Conservation (phyloP, 2,797 vertebrate species). For the Salmo trutta region DNA sequence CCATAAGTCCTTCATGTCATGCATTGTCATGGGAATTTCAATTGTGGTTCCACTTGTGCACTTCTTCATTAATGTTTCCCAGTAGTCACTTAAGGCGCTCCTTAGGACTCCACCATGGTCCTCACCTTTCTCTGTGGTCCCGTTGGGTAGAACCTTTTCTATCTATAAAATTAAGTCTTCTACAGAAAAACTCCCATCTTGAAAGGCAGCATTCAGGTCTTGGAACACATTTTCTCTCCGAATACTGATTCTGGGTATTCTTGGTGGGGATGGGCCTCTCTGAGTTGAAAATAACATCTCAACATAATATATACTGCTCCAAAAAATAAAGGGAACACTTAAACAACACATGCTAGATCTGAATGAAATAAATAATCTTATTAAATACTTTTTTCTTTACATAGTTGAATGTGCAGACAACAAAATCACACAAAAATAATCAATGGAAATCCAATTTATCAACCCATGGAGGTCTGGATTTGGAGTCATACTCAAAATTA, state of each 20-base stretch:
- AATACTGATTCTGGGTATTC: neutral
- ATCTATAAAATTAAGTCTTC: constrained; percentile 12
- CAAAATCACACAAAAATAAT: too few species aligned
- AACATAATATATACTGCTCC: neutral
- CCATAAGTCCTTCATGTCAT: constrained; percentile 15
- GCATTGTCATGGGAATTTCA: constrained; percentile 7
- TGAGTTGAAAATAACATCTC: neutral
- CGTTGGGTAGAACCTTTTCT: constrained; percentile 24
- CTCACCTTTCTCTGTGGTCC: constrained; percentile 15
- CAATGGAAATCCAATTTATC: too few species aligned
- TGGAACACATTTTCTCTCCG: constrained; percentile 10
- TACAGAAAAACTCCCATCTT: constrained; percentile 17
- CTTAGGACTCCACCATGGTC: constrained; percentile 14
- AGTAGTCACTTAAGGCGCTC: constrained; percentile 15
- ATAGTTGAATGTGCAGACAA: too few species aligned
- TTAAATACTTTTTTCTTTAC: too few species aligned
- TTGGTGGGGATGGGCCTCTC: constrained; percentile 3
- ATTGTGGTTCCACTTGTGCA: constrained; percentile 12
- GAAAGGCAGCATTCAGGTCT: constrained; percentile 20
- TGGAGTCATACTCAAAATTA: too few species aligned
- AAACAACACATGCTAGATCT: too few species aligned
- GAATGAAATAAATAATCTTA: too few species aligned
- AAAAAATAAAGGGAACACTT: too few species aligned
- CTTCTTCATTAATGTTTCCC: constrained; percentile 16
- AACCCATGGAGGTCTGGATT: too few species aligned